Base-by-base conservation (phyloP, 1,140 invertebrate species). In the Saxidomus purpurata region DNA sequence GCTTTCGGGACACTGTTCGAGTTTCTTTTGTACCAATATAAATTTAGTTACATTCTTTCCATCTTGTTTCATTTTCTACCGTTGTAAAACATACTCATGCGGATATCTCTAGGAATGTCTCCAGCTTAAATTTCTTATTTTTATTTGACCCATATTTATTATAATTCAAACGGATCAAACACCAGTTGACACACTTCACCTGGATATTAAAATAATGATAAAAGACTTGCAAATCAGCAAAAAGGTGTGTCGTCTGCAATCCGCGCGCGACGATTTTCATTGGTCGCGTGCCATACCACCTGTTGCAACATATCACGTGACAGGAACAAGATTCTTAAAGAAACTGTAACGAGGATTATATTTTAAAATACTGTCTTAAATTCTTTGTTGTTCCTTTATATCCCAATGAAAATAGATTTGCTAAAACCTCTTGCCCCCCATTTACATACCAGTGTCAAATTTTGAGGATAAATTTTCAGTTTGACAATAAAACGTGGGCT, bases 181-280 rank as follows among this genome's bases (percentile, higher is more conserved):
- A 28, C 6, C n/a, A 38, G 28, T 17, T 79, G 76, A 79, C 76
- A 79, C 22, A 79, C 47, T 79, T 79, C 43, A 79, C 43, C 76
- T 79, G 43, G n/a, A 31, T 55, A 49, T 52, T 79, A 6, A 52
- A 52, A 79, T 25, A 28, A 55, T 47, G 76, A 79, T 79, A 79
- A 79, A 52, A 36, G 47, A 28, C 28, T 52, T 49, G 76, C 76
- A 55, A 79, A 52, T 79, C 76, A 79, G 76, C 76, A 79, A 79
- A 79, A 79, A 52, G n/a, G 4, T 22, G 47, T 79, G 76, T 79
- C 76, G 76, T 79, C 76, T 55, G 76, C 47, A 34, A 1, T 1
- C 22, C n/a, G 76, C 76, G 76, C 47, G 76, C 76, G 76, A 79
- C 76, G 47, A 79, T 59, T 71, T 79, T 79, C 76, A 79, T 79